Base-by-base conservation (phyloP, 2,113 vertebrate species). In the Catharus fuscescens region DNA sequence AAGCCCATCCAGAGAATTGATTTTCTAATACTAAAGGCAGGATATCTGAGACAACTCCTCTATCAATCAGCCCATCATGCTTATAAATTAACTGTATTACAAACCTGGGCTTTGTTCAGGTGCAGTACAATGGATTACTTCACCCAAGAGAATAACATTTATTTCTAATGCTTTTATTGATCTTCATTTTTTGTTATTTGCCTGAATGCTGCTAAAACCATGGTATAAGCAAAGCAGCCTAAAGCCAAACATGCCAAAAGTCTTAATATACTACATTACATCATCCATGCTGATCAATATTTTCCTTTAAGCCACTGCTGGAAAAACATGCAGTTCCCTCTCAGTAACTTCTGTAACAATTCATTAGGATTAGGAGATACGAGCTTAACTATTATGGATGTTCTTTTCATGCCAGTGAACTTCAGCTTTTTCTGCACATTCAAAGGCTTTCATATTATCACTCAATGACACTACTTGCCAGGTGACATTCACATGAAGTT, bases 121-220 rank as follows among this genome's bases (percentile, higher is more conserved):
- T 71, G 74, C 91, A 96, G 71, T 34, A 86, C 79, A 94, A 93
- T 42, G 29, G 48, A 90, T 93, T 80, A 38, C 56, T 74, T 92
- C 54, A 69, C 89, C 74, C 80, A 82, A 56, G 88, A 50, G 78
- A 96, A 42, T 78, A 54, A 90, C 70, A 71, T 95, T 97, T 95
- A 93, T 97, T 97, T 92, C 90, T 94, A 91, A 92, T 83, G 73
- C 62, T 95, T 94, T 90, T 95, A 97, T 97, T 86, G 96, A 98
- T 96, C 73, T 89, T 69, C 14, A 67, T 81, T 91, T 70, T 62
- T 62, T 70, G 62, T 95, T 95, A 85, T 95, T 96, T 96, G 92
- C 92, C 71, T 54, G 66, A 96, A 79, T 86, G 64, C 66, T 86
- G 84, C 71, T 76, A 91, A 95, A 91, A 45, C 50, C 77, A 31